These are phyloP conservation scores for Gordius sp. DNA, from an alignment of 2,888 invertebrate genomes.

Conservation along the genomic window DNA sequence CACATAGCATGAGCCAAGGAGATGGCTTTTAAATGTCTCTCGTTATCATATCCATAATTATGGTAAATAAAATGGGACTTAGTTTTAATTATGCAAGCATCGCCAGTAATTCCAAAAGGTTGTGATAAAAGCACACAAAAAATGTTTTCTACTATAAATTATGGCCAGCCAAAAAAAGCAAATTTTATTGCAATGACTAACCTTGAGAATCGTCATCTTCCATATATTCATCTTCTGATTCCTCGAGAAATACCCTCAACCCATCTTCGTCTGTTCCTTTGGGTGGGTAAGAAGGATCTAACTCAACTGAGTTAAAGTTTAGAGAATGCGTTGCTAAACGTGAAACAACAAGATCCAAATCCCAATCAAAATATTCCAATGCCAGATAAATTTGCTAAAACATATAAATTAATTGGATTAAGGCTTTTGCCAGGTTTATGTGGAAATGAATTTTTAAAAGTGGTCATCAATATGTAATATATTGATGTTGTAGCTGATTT, in stretches of 20 bases:
- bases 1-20: no score
- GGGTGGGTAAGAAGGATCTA: no score
- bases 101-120: not conserved
- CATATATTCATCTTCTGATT: slow-evolving; percentile 2
- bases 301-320: no score
- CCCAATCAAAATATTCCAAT: not conserved
- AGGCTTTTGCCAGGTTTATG: not conserved
- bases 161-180: not conserved
- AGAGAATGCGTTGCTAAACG: no score
- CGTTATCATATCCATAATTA: no score
- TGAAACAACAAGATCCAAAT: not conserved
- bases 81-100: not conserved
- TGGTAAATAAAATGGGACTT: no score
- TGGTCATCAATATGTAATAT: no score
- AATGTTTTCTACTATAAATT: slow-evolving; percentile 2
- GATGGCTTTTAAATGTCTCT: no score
- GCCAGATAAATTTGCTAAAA: not conserved
- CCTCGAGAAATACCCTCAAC: not conserved
- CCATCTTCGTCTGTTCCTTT: not conserved
- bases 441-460: not conserved
- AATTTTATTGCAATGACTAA: not conserved
- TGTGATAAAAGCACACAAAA: not conserved
- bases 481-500: no score
- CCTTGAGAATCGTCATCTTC: slow-evolving; percentile 1
- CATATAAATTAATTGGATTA: not conserved